Evolutionary conservation across 1,140 invertebrate species (phyloP).

Genomic region (Zaprionus gabonicus): DNA sequence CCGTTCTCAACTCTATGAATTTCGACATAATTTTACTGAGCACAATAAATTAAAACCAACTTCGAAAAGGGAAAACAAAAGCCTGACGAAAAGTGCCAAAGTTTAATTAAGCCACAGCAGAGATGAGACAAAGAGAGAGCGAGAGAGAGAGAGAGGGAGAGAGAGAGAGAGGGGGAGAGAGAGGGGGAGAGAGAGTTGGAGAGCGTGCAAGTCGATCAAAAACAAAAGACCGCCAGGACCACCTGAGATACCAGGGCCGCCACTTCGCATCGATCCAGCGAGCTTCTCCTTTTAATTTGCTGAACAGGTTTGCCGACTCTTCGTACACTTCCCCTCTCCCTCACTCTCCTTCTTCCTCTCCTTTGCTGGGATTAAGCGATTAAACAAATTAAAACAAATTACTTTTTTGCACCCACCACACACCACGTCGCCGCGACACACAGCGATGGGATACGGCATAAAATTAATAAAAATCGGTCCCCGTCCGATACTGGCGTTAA

Average conservation of each 20-base stretch:
- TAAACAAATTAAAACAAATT: slow-evolving; percentile 84
- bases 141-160: not conserved
- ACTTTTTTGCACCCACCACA: slow-evolving; percentile 82
- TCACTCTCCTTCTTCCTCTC: not conserved
- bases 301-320: slow-evolving; percentile 59
- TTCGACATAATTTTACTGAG: slow-evolving; percentile 69
- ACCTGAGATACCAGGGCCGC: slow-evolving; percentile 54
- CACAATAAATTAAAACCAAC: slow-evolving; percentile 61
- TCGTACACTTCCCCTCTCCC: not conserved
- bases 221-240: slow-evolving; percentile 78
- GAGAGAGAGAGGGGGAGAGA: slow-evolving; percentile 12
- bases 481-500: slow-evolving; percentile 56
- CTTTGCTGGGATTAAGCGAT: slow-evolving; percentile 78
- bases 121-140: not conserved
- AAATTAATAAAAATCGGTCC: slow-evolving; percentile 79
- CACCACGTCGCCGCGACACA: slow-evolving; percentile 54
- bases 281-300: slow-evolving; percentile 60
- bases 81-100: slow-evolving; percentile 72
- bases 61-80: slow-evolving; percentile 18
- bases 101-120: slow-evolving; percentile 75
- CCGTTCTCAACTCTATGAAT: slow-evolving; percentile 56
- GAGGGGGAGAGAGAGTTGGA: not conserved
- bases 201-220: slow-evolving; percentile 59
- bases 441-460: slow-evolving; percentile 51
- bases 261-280: slow-evolving; percentile 34